Percentiles rank a stretch among this genome's conserved stretches.
Conservation (phyloP, 2,797 vertebrate genomes). For the Sciurus vulgaris region DNA sequence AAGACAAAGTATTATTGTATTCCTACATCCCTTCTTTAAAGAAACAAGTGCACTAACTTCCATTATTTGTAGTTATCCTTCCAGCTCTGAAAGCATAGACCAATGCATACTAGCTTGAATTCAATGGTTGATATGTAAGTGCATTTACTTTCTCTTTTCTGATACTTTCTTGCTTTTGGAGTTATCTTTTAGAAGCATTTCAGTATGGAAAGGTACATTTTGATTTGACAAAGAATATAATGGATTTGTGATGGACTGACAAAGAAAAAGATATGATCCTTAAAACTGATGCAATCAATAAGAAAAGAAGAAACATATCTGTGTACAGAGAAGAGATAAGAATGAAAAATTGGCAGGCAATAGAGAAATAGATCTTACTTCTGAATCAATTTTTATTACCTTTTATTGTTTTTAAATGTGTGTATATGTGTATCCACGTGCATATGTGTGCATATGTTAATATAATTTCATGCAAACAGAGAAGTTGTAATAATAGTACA, state of each 20-base stretch:
- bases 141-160: neutral
- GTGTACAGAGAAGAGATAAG: neutral
- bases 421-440: neutral
- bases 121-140: neutral
- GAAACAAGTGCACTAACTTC: neutral
- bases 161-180: constrained; percentile 4
- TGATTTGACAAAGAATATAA: neutral
- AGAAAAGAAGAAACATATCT: neutral
- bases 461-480: neutral
- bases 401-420: neutral
- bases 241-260: neutral
- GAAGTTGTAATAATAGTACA: neutral
- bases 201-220: neutral
- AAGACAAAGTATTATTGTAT: neutral
- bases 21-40: constrained; percentile 1
- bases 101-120: neutral
- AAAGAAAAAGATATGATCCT: neutral
- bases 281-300: constrained; percentile 1
- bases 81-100: constrained; percentile 24
- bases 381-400: neutral
- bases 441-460: no score
- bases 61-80: neutral
- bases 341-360: neutral
- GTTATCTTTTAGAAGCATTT: neutral
- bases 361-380: neutral